Conservation (phyloP, 2,113 vertebrate species). For the Piaya cayana region DNA sequence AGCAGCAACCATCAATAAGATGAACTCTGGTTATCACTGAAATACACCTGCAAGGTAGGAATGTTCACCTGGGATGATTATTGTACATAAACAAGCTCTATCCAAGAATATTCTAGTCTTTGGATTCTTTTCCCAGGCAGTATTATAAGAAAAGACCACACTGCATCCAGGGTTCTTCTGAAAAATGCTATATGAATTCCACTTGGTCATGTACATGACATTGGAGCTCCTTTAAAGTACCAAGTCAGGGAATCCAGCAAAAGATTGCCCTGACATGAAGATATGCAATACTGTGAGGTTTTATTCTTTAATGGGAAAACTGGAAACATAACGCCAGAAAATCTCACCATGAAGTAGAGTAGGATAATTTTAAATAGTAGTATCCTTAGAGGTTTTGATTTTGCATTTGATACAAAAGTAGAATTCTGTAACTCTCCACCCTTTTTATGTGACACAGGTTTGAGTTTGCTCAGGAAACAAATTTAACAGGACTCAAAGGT, state of each 20-base stretch:
- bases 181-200: neutral
- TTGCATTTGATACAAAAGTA: neutral
- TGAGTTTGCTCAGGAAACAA: neutral
- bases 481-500: conserved; percentile 9
- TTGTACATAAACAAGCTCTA: neutral
- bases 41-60: neutral
- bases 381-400: neutral
- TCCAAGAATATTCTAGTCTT: neutral
- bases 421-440: neutral
- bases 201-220: neutral
- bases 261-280: neutral
- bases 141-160: neutral
- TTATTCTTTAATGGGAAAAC: neutral
- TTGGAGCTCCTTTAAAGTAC: neutral
- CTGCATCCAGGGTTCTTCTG: neutral
- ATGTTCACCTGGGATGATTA: neutral
- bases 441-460: neutral
- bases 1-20: neutral
- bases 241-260: neutral
- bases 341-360: neutral
- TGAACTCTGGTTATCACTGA: neutral
- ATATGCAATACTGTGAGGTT: neutral
- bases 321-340: neutral
- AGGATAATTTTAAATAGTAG: neutral
- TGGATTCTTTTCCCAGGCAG: neutral